These are phyloP conservation scores for Rhea americana DNA, from an alignment of 2,113 vertebrate genomes.

Conservation along the genomic window DNA sequence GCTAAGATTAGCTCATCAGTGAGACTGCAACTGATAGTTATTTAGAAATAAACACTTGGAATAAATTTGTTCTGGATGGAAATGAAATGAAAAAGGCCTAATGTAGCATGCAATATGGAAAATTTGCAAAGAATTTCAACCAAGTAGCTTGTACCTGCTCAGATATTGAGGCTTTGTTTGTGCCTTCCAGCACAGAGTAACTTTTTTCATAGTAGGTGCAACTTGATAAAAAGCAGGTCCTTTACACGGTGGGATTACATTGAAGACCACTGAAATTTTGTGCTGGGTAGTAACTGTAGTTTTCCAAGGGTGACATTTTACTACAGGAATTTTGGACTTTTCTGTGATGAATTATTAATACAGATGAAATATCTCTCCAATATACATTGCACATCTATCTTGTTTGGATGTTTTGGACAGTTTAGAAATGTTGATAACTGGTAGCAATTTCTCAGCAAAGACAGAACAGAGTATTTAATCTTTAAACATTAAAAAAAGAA, in stretches of 20 bases:
- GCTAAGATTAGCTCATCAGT: not conserved
- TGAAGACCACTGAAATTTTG: not conserved
- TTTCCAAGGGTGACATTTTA: not conserved
- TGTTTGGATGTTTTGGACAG: constrained; percentile 3
- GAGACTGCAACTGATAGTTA: not conserved
- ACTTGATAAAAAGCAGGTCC: not conserved
- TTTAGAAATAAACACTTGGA: not conserved
- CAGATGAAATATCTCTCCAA: constrained; percentile 1
- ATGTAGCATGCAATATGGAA: accelerated
- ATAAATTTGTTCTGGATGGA: not conserved
- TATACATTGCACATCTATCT: constrained; percentile 3
- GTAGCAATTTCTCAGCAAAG: constrained; percentile 33
- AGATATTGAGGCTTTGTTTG: not conserved
- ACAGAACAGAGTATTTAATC: not conserved
- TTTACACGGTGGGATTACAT: not conserved
- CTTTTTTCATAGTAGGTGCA: not conserved
- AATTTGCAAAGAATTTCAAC: not conserved
- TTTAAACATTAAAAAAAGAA: not conserved
- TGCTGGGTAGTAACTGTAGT: not conserved
- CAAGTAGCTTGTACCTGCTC: not conserved
- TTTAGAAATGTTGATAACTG: constrained; percentile 32
- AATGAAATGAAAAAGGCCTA: not conserved
- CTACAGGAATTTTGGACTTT: not conserved
- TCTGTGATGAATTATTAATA: constrained; percentile 3
- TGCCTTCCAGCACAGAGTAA: not conserved